These are phyloP conservation scores for Dichetophora obliterata DNA, from an alignment of 2,888 invertebrate genomes.

Conservation along the genomic window DNA sequence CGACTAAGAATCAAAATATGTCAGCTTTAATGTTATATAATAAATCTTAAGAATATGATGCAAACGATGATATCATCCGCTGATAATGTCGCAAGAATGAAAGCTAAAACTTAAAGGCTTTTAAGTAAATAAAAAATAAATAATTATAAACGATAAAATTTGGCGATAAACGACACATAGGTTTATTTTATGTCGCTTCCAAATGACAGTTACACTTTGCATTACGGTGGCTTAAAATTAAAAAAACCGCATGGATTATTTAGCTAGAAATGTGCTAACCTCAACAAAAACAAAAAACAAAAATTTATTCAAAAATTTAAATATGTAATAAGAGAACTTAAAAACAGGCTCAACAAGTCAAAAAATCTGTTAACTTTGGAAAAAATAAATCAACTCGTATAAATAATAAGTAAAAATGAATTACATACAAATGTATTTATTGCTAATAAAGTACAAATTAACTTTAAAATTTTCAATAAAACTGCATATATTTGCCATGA, in stretches of 20 bases:
- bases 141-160: slow-evolving; percentile 21
- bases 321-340: too few relatives aligned
- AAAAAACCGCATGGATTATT: not conserved
- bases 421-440: not conserved
- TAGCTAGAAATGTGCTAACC: not conserved
- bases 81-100: slow-evolving; percentile 12
- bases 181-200: slow-evolving; percentile 21
- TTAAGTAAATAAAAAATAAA: not conserved
- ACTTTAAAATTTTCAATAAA: not conserved
- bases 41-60: slow-evolving; percentile 54
- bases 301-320: not conserved
- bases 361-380: not conserved
- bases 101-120: slow-evolving; percentile 13
- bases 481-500: not conserved
- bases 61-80: slow-evolving; percentile 63
- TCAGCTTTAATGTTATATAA: not conserved
- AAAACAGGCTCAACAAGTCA: not conserved
- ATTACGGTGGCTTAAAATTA: slow-evolving; percentile 2
- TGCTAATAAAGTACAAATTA: not conserved
- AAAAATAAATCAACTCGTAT: not conserved
- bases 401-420: not conserved
- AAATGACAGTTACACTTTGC: slow-evolving; percentile 1
- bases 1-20: too few relatives aligned
- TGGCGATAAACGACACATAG: slow-evolving; percentile 13
- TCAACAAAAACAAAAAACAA: too few relatives aligned